phyloP scores from a whole-genome alignment of 2,113 vertebrate genomes.

The Pomatorhinus ruficollis region DNA sequence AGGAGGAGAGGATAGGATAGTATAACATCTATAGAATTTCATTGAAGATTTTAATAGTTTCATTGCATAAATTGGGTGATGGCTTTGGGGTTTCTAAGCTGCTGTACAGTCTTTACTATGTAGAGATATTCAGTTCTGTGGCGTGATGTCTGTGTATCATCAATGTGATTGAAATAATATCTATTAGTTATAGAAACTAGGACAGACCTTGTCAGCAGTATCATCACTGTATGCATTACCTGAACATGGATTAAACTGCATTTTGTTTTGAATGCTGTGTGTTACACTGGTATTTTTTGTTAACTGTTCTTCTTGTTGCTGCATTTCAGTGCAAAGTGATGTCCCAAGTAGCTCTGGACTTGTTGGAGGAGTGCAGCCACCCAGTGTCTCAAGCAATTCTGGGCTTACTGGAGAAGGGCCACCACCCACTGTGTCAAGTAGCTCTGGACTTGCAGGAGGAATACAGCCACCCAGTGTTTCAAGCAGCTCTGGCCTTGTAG shows the following conservation, averaged over 20 bases:
- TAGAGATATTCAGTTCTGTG: neutral
- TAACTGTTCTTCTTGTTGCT: conserved; percentile 29
- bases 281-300: neutral
- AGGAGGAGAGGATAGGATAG: neutral
- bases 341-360: conserved; percentile 80
- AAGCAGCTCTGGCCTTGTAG: conserved; percentile 67
- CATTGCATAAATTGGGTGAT: neutral
- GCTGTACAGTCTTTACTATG: neutral
- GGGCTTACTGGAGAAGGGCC: conserved; percentile 71
- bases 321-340: conserved; percentile 85
- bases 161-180: neutral
- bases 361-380: conserved; percentile 85
- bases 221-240: neutral
- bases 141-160: neutral
- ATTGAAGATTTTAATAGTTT: neutral
- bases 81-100: neutral
- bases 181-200: neutral
- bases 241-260: neutral
- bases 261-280: neutral
- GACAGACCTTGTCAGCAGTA: neutral
- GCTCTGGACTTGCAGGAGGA: conserved; percentile 82
- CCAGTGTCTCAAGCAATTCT: conserved; percentile 71
- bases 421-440: conserved; percentile 70
- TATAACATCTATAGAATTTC: neutral
- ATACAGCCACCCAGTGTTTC: conserved; percentile 81